Evolutionary conservation across 64 coral and sea anemone genomes (phyloP).

Genomic region (Montipora capricornis): DNA sequence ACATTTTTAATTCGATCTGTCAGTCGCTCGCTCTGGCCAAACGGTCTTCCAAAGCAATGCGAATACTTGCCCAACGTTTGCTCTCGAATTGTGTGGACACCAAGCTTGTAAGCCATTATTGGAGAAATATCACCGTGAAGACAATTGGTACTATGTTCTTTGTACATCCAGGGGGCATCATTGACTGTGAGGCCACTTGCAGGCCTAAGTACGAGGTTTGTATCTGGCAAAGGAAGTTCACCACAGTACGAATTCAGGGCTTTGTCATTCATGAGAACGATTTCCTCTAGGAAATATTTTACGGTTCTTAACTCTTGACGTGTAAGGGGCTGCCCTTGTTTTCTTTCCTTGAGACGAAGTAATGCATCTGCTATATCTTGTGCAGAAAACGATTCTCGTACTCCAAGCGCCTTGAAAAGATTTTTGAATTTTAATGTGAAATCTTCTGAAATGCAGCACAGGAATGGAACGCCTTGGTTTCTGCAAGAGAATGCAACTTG

Average conservation of each 20-base stretch:
- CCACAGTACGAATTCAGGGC: conserved; percentile 51
- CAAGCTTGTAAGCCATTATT: conserved; percentile 82
- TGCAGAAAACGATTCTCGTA: conserved; percentile 68
- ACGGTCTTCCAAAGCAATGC: conserved; percentile 80
- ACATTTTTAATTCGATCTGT: conserved; percentile 79
- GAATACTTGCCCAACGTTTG: conserved; percentile 85
- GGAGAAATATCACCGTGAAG: conserved; percentile 81
- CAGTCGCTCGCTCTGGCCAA: conserved; percentile 89
- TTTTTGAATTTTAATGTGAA: conserved; percentile 68
- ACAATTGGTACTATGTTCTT: conserved; percentile 23
- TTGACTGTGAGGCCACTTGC: conserved; percentile 85
- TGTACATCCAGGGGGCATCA: conserved; percentile 84
- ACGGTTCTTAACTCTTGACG: conserved; percentile 75
- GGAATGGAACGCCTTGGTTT: conserved; percentile 76
- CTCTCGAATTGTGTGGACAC: conserved; percentile 73
- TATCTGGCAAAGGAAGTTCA: conserved; percentile 81
- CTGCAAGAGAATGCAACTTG: conserved; percentile 88
- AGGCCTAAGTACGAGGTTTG: conserved; percentile 51
- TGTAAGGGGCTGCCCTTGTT: conserved; percentile 68
- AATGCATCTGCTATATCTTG: conserved; percentile 84
- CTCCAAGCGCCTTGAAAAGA: conserved; percentile 78
- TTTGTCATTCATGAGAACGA: conserved; percentile 58
- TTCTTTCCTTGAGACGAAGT: conserved; percentile 68
- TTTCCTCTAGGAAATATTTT: conserved; percentile 81
- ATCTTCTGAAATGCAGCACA: conserved; percentile 78